Conservation (phyloP, 2,797 vertebrate species). For the Petrocephalus sullivani region DNA sequence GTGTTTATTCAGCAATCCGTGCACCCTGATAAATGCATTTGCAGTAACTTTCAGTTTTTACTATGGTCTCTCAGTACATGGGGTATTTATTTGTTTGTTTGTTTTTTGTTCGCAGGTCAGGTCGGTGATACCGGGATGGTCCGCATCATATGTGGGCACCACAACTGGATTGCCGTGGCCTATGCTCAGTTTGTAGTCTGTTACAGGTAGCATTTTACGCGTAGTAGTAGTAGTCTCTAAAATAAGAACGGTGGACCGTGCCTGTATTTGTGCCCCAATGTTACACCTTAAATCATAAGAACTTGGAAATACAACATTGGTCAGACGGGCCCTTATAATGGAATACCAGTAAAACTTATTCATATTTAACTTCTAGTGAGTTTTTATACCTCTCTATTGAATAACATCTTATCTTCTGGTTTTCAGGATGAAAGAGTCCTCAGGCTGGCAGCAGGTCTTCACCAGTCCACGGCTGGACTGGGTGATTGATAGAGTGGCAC, state of each 20-base stretch:
- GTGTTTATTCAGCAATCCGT: neutral
- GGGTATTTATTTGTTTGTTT: too few species aligned
- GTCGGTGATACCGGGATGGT: conserved; percentile 71
- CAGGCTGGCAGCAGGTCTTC: conserved; percentile 87
- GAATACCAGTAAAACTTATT: neutral
- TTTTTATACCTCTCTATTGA: neutral
- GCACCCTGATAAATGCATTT: neutral
- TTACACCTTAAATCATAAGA: neutral
- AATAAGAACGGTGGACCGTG: conserved; percentile 35
- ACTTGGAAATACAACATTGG: neutral
- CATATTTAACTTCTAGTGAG: neutral
- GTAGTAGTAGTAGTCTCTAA: too few species aligned
- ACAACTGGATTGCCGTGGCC: conserved; percentile 87
- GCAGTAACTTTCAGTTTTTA: neutral
- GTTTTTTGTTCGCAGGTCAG: conserved; percentile 46
- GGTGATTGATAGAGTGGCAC: conserved; percentile 78
- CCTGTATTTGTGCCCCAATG: neutral
- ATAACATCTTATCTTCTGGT: neutral
- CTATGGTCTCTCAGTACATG: neutral
- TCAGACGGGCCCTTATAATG: neutral
- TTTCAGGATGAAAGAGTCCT: conserved; percentile 79
- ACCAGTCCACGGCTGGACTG: conserved; percentile 82
- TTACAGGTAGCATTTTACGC: conserved; percentile 55
- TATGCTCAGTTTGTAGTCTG: conserved; percentile 86
- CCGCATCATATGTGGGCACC: conserved; percentile 79